Conservation (phyloP, 2,113 vertebrate species). For the Saccopteryx leptura region DNA sequence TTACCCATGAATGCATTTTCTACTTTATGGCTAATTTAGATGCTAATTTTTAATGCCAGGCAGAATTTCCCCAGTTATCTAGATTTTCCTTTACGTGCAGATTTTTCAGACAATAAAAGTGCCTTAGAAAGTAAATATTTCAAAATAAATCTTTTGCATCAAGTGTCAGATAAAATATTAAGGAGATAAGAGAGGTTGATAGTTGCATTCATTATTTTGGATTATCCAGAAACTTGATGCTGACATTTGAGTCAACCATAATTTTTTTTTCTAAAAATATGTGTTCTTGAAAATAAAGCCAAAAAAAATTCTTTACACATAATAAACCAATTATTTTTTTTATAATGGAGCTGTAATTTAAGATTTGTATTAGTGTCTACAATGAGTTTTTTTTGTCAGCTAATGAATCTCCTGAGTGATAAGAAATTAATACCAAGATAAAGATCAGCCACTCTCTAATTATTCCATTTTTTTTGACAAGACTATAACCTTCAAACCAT, state of each 20-base stretch:
- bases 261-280: constrained; percentile 24
- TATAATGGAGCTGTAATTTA: constrained; percentile 4
- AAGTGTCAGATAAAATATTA: neutral
- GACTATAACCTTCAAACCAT: neutral
- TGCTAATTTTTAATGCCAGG: constrained; percentile 68
- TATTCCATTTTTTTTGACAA: constrained; percentile 40
- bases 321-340: neutral
- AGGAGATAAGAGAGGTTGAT: neutral
- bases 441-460: constrained; percentile 28
- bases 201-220: neutral
- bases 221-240: neutral
- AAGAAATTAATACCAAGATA: neutral
- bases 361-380: constrained; percentile 20
- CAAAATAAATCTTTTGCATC: neutral
- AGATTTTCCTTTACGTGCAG: constrained; percentile 16
- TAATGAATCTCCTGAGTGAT: neutral
- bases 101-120: constrained; percentile 59
- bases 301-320: neutral
- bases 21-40: constrained; percentile 65
- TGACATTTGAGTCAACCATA: neutral
- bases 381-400: constrained; percentile 11
- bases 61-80: neutral
- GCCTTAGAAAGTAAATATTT: constrained; percentile 8
- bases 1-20: constrained; percentile 67
- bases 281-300: neutral